phyloP scores from a whole-genome alignment of 2,797 vertebrate genomes.

The Arnoldichthys spilopterus region DNA sequence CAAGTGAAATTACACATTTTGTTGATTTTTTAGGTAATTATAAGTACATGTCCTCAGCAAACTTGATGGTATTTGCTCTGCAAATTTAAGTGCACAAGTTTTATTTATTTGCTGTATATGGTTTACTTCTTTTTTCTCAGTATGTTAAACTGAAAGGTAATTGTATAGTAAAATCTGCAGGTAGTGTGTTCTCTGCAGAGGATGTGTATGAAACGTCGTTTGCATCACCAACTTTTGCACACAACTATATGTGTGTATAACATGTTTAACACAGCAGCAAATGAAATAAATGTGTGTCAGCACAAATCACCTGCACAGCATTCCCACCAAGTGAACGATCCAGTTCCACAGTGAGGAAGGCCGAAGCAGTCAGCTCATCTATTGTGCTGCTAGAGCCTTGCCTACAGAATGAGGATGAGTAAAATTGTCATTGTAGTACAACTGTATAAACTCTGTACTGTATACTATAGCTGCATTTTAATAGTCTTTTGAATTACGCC shows the following conservation, averaged over 20 bases:
- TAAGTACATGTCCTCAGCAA: too few relatives aligned
- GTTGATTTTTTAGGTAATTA: too few relatives aligned
- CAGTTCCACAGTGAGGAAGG: conserved; percentile 90
- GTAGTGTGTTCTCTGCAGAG: too few relatives aligned
- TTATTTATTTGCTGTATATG: too few relatives aligned
- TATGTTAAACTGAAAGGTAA: too few relatives aligned
- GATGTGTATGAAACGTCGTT: too few relatives aligned
- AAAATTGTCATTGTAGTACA: background rate
- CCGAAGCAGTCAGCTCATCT: conserved; percentile 88
- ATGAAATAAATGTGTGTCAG: background rate
- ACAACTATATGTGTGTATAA: background rate
- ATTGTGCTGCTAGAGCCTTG: conserved; percentile 83
- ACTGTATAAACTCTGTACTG: background rate
- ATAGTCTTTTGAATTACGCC: background rate
- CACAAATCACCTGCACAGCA: conserved; percentile 83
- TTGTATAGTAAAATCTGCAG: too few relatives aligned
- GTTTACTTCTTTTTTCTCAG: too few relatives aligned
- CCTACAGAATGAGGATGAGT: conserved; percentile 69
- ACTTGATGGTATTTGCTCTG: too few relatives aligned
- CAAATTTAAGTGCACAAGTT: too few relatives aligned
- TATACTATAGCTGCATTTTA: background rate
- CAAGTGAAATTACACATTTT: too few relatives aligned
- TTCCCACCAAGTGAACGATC: conserved; percentile 81
- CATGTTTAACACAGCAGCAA: background rate
- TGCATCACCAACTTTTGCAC: background rate